Conservation (phyloP, 2,888 invertebrate genomes). For the Tenthredo notha region DNA sequence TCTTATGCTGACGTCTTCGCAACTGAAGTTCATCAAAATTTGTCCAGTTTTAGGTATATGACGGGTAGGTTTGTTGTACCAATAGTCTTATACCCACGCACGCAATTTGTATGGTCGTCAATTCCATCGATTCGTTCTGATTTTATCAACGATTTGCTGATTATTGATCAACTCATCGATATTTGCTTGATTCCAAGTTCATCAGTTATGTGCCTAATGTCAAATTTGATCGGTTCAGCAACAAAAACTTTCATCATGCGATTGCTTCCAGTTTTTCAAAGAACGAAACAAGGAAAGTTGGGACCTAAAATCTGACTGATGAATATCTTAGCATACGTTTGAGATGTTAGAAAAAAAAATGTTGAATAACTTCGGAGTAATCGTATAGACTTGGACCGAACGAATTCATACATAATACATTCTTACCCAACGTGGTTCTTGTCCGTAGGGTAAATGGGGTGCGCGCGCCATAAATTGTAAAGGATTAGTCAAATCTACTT, state of each 20-base stretch:
- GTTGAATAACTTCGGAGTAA: neutral
- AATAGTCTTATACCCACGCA: neutral
- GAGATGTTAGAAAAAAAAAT: neutral
- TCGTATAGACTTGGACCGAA: neutral
- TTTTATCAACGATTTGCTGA: neutral
- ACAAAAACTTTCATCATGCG: neutral
- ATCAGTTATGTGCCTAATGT: neutral
- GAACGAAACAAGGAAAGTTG: neutral
- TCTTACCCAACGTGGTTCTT: neutral
- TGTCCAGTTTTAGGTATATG: neutral
- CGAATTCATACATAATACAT: neutral
- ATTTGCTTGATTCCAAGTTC: neutral
- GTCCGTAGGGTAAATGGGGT: neutral
- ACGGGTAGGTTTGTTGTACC: neutral
- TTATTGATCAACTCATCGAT: neutral
- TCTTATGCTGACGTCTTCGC: neutral
- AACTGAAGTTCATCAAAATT: neutral
- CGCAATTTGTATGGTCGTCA: neutral
- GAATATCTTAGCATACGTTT: neutral
- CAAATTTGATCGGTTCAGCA: too few relatives aligned
- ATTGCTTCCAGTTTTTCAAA: neutral
- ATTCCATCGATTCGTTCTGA: neutral
- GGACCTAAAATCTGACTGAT: neutral
- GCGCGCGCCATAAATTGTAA: neutral
- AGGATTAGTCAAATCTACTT: constrained; percentile 5